Evolutionary conservation across 2,888 invertebrate species (phyloP).

Genomic region (Rhopalosiphum nymphaeae): DNA sequence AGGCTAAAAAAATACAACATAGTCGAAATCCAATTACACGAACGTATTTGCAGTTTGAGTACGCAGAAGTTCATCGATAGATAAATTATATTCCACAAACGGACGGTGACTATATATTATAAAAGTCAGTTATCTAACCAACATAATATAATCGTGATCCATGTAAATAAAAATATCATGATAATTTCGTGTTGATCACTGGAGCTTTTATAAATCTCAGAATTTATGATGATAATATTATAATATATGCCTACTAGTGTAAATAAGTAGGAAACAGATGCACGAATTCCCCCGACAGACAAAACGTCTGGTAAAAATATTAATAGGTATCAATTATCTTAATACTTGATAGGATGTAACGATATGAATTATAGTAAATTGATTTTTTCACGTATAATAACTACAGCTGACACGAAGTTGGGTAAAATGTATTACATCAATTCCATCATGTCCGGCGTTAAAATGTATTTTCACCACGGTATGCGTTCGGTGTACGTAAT

Average conservation of each 20-base stretch:
- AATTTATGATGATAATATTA: background rate
- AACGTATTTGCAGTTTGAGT: background rate
- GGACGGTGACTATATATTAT: background rate
- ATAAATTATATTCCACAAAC: background rate
- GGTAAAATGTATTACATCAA: background rate
- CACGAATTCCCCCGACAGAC: background rate
- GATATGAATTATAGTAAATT: background rate
- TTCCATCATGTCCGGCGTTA: background rate
- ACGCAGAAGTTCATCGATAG: background rate
- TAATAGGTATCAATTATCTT: background rate
- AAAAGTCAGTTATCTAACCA: background rate
- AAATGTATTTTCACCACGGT: background rate
- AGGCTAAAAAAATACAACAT: background rate
- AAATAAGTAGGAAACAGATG: background rate
- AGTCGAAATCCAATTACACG: background rate
- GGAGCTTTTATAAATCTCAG: background rate
- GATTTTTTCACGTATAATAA: background rate
- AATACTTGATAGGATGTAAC: background rate
- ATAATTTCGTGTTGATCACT: background rate
- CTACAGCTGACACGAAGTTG: background rate
- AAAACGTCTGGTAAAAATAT: background rate
- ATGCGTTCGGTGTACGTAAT: background rate
- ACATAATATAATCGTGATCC: background rate
- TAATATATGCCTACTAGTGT: background rate
- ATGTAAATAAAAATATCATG: background rate